Conservation (phyloP, 2,113 vertebrate species). For the Tympanuchus pallidicinctus region DNA sequence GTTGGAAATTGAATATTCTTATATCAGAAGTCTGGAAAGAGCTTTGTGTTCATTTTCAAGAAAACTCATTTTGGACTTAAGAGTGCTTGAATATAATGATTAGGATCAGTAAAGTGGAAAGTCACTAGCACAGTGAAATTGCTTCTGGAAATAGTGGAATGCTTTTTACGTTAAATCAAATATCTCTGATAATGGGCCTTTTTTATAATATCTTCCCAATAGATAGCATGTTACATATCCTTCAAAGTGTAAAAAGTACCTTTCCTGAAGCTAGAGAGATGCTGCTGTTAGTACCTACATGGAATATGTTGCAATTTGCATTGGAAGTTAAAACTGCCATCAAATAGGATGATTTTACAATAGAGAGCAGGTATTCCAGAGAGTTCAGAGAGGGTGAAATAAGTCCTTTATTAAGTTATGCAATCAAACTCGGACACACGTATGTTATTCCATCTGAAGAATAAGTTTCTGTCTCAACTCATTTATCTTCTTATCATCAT, state of each 20-base stretch:
- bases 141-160: neutral
- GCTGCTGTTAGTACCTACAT: neutral
- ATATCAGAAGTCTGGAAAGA: neutral
- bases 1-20: neutral
- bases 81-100: neutral
- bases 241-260: neutral
- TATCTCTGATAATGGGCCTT: neutral
- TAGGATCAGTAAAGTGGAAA: neutral
- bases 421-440: neutral
- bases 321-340: neutral
- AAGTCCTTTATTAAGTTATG: neutral
- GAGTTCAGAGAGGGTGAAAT: neutral
- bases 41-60: neutral
- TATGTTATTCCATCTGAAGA: neutral
- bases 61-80: neutral
- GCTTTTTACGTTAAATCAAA: neutral
- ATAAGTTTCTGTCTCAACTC: neutral
- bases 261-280: neutral
- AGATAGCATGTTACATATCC: neutral
- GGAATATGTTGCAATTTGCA: neutral
- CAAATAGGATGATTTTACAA: neutral
- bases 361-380: neutral
- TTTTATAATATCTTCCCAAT: neutral
- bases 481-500: neutral
- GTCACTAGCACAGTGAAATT: neutral